phyloP scores from a whole-genome alignment of 2,888 invertebrate species.

The Patella caerulea region DNA sequence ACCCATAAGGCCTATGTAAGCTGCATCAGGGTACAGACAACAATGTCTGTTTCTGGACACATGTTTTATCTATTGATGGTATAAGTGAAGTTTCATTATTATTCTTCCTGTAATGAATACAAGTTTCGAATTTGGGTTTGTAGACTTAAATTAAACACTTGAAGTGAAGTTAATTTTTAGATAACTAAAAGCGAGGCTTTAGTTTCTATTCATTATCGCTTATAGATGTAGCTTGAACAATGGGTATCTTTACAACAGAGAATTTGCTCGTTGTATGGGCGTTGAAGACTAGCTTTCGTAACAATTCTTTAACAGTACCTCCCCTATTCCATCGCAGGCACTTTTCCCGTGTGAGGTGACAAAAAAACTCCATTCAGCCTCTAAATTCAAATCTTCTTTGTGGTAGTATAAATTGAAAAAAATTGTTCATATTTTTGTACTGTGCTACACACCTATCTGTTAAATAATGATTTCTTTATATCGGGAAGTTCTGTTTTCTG shows the following conservation, averaged over 20 bases:
- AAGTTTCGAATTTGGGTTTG: neutral
- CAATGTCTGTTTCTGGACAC: neutral
- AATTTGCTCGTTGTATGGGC: constrained; percentile 1
- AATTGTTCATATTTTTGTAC: constrained; percentile 20
- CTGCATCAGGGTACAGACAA: neutral
- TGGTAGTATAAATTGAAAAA: neutral
- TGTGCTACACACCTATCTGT: constrained; percentile 13
- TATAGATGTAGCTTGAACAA: neutral
- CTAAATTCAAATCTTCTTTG: neutral
- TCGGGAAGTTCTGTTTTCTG: constrained; percentile 8
- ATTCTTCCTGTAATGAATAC: too few relatives aligned
- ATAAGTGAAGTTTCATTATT: neutral
- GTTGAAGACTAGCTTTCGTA: constrained; percentile 14
- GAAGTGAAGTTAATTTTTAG: constrained; percentile 1
- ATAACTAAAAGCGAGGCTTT: neutral
- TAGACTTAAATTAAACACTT: neutral
- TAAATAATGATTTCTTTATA: constrained; percentile 16
- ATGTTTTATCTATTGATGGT: neutral
- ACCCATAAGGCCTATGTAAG: neutral
- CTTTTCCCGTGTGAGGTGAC: constrained; percentile 12
- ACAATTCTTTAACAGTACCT: constrained; percentile 20
- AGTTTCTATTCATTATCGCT: neutral
- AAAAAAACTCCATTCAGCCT: constrained; percentile 10
- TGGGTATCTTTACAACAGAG: neutral
- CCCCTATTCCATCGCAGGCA: constrained; percentile 21